These are phyloP conservation scores for Myiopsitta monachus DNA, from an alignment of 2,113 vertebrate genomes.

Conservation along the genomic window DNA sequence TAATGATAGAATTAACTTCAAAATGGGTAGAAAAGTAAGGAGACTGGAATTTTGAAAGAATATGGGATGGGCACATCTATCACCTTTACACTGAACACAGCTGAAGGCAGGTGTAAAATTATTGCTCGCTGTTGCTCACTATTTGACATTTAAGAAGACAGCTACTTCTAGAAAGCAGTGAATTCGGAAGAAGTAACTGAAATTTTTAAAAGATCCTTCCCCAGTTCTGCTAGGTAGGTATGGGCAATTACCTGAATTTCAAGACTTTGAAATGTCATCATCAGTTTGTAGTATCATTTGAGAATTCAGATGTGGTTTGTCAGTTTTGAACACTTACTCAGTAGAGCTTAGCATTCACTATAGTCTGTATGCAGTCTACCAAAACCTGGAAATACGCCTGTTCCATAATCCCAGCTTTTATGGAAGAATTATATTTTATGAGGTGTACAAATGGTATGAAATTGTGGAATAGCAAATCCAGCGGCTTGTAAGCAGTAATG, in stretches of 20 bases:
- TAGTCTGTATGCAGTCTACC: background rate
- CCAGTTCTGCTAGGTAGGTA: background rate
- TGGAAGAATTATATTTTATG: background rate
- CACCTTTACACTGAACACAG: background rate
- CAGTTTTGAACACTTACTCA: background rate
- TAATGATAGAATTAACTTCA: background rate
- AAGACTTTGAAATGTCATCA: background rate
- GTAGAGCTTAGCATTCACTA: background rate
- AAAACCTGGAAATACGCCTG: background rate
- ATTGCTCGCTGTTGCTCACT: background rate
- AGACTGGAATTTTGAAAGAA: background rate
- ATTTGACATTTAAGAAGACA: background rate
- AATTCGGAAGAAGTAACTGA: background rate
- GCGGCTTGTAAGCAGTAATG: background rate
- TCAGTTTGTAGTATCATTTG: background rate
- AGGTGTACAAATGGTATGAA: background rate
- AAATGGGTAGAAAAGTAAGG: background rate
- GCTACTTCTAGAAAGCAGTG: background rate
- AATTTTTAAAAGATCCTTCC: background rate
- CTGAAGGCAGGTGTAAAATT: background rate
- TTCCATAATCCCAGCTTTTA: background rate
- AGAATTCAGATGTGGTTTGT: background rate
- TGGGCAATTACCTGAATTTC: background rate
- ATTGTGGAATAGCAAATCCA: background rate
- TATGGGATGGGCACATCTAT: fast-evolving